Evolutionary conservation across 1,140 invertebrate species (phyloP), one percentile per base, ranked within the genome.

Genomic region (Aplysia californica): DNA sequence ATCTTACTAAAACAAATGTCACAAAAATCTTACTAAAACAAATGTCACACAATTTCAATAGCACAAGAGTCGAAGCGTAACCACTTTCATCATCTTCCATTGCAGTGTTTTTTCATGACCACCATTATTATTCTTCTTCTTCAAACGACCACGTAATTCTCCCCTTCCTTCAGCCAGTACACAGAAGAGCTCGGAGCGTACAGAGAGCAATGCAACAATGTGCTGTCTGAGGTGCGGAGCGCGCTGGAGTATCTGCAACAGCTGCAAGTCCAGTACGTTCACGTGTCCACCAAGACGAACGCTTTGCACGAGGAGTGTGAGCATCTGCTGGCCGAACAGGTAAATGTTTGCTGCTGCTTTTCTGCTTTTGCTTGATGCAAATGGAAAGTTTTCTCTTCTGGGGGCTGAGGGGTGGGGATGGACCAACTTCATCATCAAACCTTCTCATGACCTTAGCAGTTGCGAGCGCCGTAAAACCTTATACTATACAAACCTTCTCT

Each of bases 201-300:
- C 72, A 91, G 92, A 79, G 89, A 91, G 55, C 94, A 96, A 84
- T 96, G 95, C 90, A 89, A 93, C 31, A 89, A 92, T 20, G 91
- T 97, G 59, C 91, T 93, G 21, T 82, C 91, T 75, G 91, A 96
- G 91, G 94, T 97, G 55, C 92, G 93, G 61, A 90, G 91, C 50
- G 93, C 94, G 21, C 90, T 97, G 77, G 90, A 93, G 21, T 93
- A 95, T 77, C 91, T 98, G 55, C 90, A 92, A 20, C 91, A 92
- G 31, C 87, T 98, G 0, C 93, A 93, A 56, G 91, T 93, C 74
- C 94, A 96, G 85, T 97, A 97, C 86, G 92, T 93, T 72, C 92
- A 94, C 83, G 96, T 97, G 0, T 95, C 95, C 1, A 93, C 94
- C 72, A 98, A 97, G 91, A 98, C 96, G 1, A 96, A 95, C 86